These are phyloP conservation scores for Perca fluviatilis DNA, from an alignment of 2,113 vertebrate species.

Conservation along the genomic window DNA sequence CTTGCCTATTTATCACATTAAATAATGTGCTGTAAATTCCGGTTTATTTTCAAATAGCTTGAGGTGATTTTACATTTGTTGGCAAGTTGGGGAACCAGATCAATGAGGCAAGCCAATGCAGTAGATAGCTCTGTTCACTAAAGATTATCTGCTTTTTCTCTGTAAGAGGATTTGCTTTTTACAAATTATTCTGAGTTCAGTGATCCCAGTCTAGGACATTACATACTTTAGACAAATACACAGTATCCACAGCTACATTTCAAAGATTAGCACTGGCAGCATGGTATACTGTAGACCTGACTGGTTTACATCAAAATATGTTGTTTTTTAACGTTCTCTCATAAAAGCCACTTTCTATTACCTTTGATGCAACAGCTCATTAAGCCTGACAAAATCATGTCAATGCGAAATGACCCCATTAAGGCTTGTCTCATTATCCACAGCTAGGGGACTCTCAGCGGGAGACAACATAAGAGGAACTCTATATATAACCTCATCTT, in stretches of 20 bases:
- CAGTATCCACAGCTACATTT: slow-evolving; percentile 13
- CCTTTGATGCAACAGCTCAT: slow-evolving; percentile 77
- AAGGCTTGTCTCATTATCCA: slow-evolving; percentile 74
- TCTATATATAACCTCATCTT: slow-evolving; percentile 74
- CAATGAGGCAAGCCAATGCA: slow-evolving; percentile 54
- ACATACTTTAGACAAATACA: slow-evolving; percentile 24
- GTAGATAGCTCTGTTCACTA: slow-evolving; percentile 14
- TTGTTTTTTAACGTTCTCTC: slow-evolving; percentile 37
- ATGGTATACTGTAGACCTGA: slow-evolving; percentile 3
- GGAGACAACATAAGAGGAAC: slow-evolving; percentile 69
- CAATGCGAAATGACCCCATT: slow-evolving; percentile 76
- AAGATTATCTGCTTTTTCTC: slow-evolving; percentile 20
- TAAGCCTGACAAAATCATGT: slow-evolving; percentile 73
- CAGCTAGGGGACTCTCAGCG: slow-evolving; percentile 69
- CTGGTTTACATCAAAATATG: slow-evolving; percentile 48
- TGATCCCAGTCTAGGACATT: slow-evolving; percentile 12
- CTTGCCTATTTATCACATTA: slow-evolving; percentile 46
- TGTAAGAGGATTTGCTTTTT: slow-evolving; percentile 29
- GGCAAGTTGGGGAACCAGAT: slow-evolving; percentile 59
- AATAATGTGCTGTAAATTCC: slow-evolving; percentile 45
- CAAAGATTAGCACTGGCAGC: slow-evolving; percentile 25
- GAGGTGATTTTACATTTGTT: slow-evolving; percentile 60
- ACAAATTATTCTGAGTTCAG: slow-evolving; percentile 11
- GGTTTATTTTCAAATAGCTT: slow-evolving; percentile 43
- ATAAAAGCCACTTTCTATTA: slow-evolving; percentile 65